Evolutionary conservation across 2,888 invertebrate species (phyloP), one percentile per base, ranked within the genome.

Genomic region (Adelphocoris suturalis): DNA sequence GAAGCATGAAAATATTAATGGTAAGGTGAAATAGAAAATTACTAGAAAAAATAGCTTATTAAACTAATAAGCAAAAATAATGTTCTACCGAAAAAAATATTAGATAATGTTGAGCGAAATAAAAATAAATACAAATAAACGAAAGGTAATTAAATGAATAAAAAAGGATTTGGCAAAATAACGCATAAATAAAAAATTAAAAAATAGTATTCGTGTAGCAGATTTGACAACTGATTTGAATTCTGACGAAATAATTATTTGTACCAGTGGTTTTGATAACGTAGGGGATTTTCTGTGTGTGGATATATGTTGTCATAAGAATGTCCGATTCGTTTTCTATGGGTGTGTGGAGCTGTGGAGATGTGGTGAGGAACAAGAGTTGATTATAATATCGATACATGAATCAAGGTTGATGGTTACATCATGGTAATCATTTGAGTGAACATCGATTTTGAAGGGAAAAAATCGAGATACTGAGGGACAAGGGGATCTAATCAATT

Each of bases 11-110:
- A 23, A 19, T 61, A 61, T 14, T 52, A 52, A 12, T 68, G 23
- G 23, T 23, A 23, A 68, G 68, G 68, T 68, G 68, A 23, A 3
- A 68, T 19, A n/a, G 68, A 68, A 68, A 68, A 68, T 68, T 68
- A 68, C 68, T 48, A 23, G 86, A 57, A 86, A 57, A 27, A 86
- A 57, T 12, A 13, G 52, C 52, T 52, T 5, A 86, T 57, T 46
- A 86, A 86, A 86, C 86, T 68, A 68, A 28, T n/a, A 86, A 86
- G 68, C 86, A 57, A 86, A 86, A 57, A 57, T 28, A 28, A 86
- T 57, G 19, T 28, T 61, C 61, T 68, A 86, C 61, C 86, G 23
- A 61, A 28, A 9, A 12, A 52, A 82, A 52, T 16, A 12, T 37
- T 37, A n/a, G n/a, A n/a, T n/a, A 47, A 82, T 46, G 11, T 27